Evolutionary conservation across 1,140 invertebrate species (phyloP).

Genomic region (Listronotus bonariensis): DNA sequence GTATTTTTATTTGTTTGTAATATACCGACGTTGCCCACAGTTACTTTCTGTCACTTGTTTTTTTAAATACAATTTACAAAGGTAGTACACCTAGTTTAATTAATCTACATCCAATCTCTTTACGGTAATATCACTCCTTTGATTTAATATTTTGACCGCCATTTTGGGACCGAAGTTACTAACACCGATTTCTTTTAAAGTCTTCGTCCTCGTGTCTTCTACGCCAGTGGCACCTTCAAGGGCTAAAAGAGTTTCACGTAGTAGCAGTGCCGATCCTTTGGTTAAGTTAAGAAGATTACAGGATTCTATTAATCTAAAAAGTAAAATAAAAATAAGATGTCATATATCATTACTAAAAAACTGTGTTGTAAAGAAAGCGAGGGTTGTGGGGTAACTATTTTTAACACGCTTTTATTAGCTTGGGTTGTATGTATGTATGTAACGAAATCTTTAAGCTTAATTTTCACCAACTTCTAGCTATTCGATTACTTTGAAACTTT

Average conservation of each 20-base stretch:
- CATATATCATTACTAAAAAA: no score
- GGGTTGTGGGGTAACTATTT: no score
- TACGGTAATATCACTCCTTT: conserved; percentile 61
- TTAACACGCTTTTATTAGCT: no score
- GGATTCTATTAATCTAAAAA: conserved; percentile 76
- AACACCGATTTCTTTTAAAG: conserved; percentile 69
- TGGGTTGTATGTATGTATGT: no score
- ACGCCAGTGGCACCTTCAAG: conserved; percentile 56
- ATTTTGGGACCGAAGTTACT: conserved; percentile 64
- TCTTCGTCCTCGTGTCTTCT: conserved; percentile 54
- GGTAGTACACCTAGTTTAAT: conserved; percentile 2
- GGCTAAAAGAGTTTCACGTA: conserved; percentile 68
- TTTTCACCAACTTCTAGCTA: no score
- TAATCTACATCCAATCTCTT: conserved; percentile 38
- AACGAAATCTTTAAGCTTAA: no score
- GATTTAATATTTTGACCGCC: conserved; percentile 62
- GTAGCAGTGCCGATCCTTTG: conserved; percentile 74
- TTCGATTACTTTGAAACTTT: no score
- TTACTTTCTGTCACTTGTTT: no score
- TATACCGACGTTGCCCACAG: no score
- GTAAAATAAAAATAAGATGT: conserved; percentile 10
- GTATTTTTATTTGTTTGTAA: no score
- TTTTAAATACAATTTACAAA: not conserved
- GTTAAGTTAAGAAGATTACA: conserved; percentile 76
- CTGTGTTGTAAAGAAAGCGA: no score